phyloP scores from a whole-genome alignment of 2,888 invertebrate genomes.

The Andrena chrysosceles region DNA sequence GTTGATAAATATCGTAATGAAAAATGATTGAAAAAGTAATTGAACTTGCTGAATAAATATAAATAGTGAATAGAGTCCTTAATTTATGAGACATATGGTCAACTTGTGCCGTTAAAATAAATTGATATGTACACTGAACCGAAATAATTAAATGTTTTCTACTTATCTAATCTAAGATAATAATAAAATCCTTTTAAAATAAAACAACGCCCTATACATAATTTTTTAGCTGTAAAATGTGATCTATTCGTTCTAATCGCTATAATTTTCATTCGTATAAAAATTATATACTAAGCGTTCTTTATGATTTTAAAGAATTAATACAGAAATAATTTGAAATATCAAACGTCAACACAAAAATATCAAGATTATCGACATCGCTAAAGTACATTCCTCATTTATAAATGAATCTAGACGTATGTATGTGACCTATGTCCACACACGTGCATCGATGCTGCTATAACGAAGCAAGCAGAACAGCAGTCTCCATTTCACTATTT shows the following conservation, averaged over 20 bases:
- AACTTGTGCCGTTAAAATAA: slow-evolving; percentile 7
- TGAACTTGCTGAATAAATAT: slow-evolving; percentile 26
- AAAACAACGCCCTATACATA: background rate
- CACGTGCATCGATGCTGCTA: slow-evolving; percentile 25
- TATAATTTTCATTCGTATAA: slow-evolving; percentile 27
- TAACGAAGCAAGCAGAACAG: slow-evolving; percentile 43
- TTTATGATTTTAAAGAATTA: background rate
- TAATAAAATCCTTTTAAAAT: background rate
- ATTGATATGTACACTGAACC: background rate
- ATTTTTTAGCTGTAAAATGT: background rate
- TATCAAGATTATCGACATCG: slow-evolving; percentile 6
- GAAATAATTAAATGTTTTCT: slow-evolving; percentile 12
- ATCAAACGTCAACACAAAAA: background rate
- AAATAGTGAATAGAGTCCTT: slow-evolving; percentile 13
- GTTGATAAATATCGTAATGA: background rate
- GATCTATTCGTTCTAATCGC: slow-evolving; percentile 25
- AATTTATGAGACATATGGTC: background rate
- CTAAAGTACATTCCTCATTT: slow-evolving; percentile 41
- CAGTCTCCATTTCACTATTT: slow-evolving; percentile 36
- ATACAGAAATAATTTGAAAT: slow-evolving; percentile 6
- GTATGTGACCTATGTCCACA: slow-evolving; percentile 47
- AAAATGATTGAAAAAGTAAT: slow-evolving; percentile 1
- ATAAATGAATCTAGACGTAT: slow-evolving; percentile 27
- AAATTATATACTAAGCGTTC: slow-evolving; percentile 1
- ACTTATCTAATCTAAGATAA: slow-evolving; percentile 20